A percentile compares a stretch with the other conserved stretches of the same genome.
Conservation (phyloP, 92 coral and sea anemone genomes). For the Epizoanthus ramosus region DNA sequence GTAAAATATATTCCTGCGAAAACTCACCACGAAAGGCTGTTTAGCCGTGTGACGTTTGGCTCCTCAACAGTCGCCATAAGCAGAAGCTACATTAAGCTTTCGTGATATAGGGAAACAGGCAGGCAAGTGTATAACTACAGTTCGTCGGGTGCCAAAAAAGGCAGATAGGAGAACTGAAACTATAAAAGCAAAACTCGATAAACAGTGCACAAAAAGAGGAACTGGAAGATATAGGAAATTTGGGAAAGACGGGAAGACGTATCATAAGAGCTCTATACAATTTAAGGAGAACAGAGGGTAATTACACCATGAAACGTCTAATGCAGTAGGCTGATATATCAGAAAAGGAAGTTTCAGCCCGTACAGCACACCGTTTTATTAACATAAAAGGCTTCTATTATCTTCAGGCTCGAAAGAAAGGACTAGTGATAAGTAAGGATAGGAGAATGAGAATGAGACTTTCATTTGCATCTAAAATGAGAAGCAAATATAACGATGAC, state of each 20-base stretch:
- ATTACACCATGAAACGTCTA: not conserved
- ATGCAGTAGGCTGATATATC: conserved; percentile 23
- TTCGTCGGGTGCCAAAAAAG: not conserved
- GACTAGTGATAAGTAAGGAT: conserved; percentile 3
- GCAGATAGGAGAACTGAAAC: not conserved
- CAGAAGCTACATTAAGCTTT: too few species aligned
- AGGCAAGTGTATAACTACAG: not conserved
- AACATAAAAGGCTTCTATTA: not conserved
- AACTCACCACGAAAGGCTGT: too few species aligned
- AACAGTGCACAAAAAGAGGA: not conserved
- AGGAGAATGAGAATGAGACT: not conserved
- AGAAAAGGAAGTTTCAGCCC: not conserved
- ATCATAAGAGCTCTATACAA: conserved; percentile 5
- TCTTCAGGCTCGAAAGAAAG: conserved; percentile 18
- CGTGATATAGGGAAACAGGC: not conserved
- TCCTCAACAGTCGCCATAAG: too few species aligned
- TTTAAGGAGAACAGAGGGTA: conserved; percentile 5
- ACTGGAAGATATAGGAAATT: conserved; percentile 10
- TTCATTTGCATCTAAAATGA: conserved; percentile 1
- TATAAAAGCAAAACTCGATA: not conserved
- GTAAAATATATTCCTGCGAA: too few species aligned
- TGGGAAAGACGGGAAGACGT: not conserved
- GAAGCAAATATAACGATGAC: not conserved
- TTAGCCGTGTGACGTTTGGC: too few species aligned
- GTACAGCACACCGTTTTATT: not conserved